Base-by-base conservation (phyloP, 2,113 vertebrate genomes). In the Cavia aperea region DNA sequence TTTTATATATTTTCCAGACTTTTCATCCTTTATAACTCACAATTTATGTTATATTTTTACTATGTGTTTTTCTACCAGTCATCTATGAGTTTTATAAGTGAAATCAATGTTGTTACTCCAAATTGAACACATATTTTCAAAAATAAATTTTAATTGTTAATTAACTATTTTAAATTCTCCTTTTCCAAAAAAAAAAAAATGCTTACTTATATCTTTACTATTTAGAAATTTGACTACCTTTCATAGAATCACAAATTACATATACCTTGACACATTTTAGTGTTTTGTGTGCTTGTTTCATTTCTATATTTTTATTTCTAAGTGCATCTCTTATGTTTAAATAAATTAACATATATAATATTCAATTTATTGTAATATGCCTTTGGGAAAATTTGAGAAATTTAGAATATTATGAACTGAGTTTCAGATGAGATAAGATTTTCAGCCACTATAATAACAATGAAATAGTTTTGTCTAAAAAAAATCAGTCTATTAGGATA, bases 401-500 rank as follows among this genome's bases (percentile, higher is more conserved):
- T 62, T 85, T 3, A 90, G 2, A 94, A 6, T 8, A 2, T 78
- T 10, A 31, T 90, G 81, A 89, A 56, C 68, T 93, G 81, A 33
- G 77, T 86, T 8, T 81, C 0, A 83, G 83, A 95, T 91, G 29
- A 43, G 91, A 95, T 95, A 90, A 49, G 46, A 92, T 63, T 91
- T 51, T 95, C 86, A 83, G 18, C n/a, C 86, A 46, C 13, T 93
- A 66, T 94, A 51, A 2, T 16, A 26, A 2, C n/a, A 81, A 93
- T 72, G 85, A 39, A 90, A 39, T 72, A n/a, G 0, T 24, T 93
- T 19, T 10, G 96, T 84, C 23, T 91, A 95, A 95, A 93, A 15
- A 95, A 94, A 92, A 39, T 75, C 90, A 33, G 96, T 95, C 93
- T 89, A 94, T 92, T 86, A 94, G 92, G 16, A 85, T 77, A 85